Evolutionary conservation across 2,113 vertebrate genomes (phyloP).

Genomic region (Cepphus grylle): DNA sequence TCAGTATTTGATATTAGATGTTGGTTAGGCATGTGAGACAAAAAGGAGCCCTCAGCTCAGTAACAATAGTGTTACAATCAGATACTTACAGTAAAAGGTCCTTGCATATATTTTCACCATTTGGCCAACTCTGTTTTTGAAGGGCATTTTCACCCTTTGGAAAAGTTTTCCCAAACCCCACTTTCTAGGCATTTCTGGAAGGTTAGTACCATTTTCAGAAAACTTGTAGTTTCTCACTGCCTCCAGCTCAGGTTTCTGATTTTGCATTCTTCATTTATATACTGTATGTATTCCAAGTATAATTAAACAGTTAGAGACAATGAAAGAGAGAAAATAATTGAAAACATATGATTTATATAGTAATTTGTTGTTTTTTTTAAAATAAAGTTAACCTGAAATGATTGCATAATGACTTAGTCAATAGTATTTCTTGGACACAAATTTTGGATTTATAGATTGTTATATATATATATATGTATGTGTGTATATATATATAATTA

Average conservation of each 20-base stretch:
- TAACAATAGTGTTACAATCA: not conserved
- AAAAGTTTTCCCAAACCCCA: not conserved
- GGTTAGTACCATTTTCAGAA: not conserved
- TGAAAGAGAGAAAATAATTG: not conserved
- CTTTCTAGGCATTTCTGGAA: not conserved
- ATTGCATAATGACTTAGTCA: not conserved
- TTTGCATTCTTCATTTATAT: not conserved
- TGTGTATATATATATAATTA: too few relatives aligned
- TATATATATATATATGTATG: not conserved
- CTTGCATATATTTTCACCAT: not conserved
- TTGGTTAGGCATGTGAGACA: not conserved
- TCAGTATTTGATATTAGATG: not conserved
- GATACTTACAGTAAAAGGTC: not conserved
- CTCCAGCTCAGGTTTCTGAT: not conserved
- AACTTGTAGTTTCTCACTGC: not conserved
- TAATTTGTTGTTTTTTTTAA: fast-evolving
- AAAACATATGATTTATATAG: not conserved
- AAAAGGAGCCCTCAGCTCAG: not conserved
- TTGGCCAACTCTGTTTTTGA: not conserved
- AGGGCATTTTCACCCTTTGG: not conserved
- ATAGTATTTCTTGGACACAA: not conserved
- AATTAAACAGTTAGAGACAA: not conserved
- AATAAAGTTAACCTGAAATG: not conserved
- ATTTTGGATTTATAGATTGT: not conserved
- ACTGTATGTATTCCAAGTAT: not conserved